A percentile compares a stretch with the other conserved stretches of the same genome.
phyloP scores from a whole-genome alignment of 2,797 vertebrate genomes.

The Micrastur ruficollis region DNA sequence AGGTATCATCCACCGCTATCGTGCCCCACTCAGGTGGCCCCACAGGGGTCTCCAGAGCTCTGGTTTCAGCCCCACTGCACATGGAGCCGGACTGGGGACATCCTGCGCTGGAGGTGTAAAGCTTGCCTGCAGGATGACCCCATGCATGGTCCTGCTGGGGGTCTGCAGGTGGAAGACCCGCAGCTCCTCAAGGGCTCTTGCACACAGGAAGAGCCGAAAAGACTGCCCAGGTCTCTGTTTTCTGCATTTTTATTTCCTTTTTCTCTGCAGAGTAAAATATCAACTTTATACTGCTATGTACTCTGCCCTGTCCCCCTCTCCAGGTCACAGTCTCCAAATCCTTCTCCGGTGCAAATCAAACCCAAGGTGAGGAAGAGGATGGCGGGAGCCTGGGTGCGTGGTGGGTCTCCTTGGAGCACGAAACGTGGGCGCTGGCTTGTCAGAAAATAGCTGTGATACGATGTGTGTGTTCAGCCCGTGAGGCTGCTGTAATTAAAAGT shows the following conservation, averaged over 20 bases:
- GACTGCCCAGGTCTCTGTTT: neutral
- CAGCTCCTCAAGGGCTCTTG: neutral
- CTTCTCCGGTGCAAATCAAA: neutral
- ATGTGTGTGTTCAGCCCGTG: neutral
- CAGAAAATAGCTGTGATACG: neutral
- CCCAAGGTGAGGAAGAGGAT: accelerated
- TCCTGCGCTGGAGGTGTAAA: neutral
- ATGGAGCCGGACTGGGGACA: neutral
- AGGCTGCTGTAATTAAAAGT: neutral
- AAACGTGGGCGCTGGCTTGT: neutral
- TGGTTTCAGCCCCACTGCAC: neutral
- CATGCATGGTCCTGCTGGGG: neutral
- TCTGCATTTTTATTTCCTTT: neutral
- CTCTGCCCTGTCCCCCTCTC: neutral
- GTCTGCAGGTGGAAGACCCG: neutral
- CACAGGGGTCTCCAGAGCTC: neutral
- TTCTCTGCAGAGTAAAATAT: neutral
- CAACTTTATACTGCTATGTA: neutral
- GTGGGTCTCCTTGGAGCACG: neutral
- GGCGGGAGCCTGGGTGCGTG: neutral
- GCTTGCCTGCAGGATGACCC: too few relatives aligned
- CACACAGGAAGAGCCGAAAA: neutral
- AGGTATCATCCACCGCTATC: accelerated
- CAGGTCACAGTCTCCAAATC: neutral
- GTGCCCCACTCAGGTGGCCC: accelerated